phyloP scores from a whole-genome alignment of 2,113 vertebrate species.

The Notiomystis cincta region DNA sequence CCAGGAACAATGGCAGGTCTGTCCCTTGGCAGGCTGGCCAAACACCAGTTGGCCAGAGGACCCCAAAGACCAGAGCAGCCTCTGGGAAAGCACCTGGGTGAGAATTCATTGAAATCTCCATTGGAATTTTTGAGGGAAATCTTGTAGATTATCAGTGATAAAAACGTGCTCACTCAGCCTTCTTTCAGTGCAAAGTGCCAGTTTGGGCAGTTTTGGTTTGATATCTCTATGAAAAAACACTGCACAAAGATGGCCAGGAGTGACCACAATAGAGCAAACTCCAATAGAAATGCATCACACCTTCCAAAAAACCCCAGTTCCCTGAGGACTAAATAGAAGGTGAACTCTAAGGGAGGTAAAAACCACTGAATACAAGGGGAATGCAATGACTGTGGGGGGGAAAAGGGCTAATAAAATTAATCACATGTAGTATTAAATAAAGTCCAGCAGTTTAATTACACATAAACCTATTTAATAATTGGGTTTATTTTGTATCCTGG shows the following conservation, averaged over 20 bases:
- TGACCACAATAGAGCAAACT: neutral
- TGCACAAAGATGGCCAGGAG: neutral
- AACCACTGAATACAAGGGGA: neutral
- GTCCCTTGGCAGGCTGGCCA: neutral
- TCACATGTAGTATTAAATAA: neutral
- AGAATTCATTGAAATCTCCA: neutral
- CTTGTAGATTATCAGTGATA: neutral
- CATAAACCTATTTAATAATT: conserved; percentile 22
- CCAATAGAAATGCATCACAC: neutral
- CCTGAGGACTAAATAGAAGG: neutral
- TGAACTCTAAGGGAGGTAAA: neutral
- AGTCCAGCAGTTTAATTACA: conserved; percentile 40
- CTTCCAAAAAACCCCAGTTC: neutral
- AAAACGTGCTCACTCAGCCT: neutral
- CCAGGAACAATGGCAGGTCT: neutral
- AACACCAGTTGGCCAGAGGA: neutral
- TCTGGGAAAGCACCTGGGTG: neutral
- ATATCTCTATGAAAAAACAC: neutral
- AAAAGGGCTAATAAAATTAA: neutral
- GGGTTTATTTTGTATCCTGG: neutral
- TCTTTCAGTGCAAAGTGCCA: neutral
- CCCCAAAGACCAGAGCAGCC: neutral
- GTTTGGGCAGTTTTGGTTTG: neutral
- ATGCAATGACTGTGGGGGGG: neutral
- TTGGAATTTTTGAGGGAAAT: neutral